phyloP scores from a whole-genome alignment of 2,888 invertebrate species.

The Aphelenchoides bicaudatus region DNA sequence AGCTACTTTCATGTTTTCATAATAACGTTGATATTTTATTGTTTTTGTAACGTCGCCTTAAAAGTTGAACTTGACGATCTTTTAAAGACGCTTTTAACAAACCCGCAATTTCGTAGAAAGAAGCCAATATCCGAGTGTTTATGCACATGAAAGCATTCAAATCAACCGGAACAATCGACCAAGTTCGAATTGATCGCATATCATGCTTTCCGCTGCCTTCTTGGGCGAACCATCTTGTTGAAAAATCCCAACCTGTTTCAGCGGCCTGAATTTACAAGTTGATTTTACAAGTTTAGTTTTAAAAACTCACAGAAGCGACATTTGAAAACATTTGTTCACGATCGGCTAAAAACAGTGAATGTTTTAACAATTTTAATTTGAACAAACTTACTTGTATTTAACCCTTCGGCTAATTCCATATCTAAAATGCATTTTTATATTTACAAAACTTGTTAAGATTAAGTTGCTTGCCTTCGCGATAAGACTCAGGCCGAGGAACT shows the following conservation, averaged over 20 bases:
- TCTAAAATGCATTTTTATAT: no score
- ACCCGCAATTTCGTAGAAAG: conserved; percentile 66
- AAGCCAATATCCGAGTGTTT: conserved; percentile 66
- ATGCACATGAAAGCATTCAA: conserved; percentile 75
- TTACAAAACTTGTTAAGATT: no score
- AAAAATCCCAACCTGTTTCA: conserved; percentile 85
- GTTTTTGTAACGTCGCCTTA: conserved; percentile 51
- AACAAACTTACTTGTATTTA: conserved; percentile 13
- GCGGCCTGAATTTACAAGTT: conserved; percentile 64
- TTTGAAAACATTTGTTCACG: conserved; percentile 47
- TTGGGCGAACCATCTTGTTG: conserved; percentile 75
- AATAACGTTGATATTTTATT: conserved; percentile 47
- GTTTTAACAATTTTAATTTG: conserved; percentile 12
- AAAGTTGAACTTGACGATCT: no score
- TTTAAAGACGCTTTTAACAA: no score
- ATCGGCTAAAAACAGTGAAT: conserved; percentile 24
- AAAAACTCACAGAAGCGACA: conserved; percentile 43
- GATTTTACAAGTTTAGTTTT: conserved; percentile 25
- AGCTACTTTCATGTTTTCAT: conserved; percentile 61
- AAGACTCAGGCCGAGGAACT: conserved; percentile 86
- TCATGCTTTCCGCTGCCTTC: conserved; percentile 46
- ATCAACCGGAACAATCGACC: conserved; percentile 74
- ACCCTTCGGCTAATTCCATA: conserved; percentile 52
- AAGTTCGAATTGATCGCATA: conserved; percentile 67
- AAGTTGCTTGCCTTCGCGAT: no score